A percentile compares a stretch with the other conserved stretches of the same genome.
phyloP scores from a whole-genome alignment of 1,140 invertebrate species.

The Musca domestica region DNA sequence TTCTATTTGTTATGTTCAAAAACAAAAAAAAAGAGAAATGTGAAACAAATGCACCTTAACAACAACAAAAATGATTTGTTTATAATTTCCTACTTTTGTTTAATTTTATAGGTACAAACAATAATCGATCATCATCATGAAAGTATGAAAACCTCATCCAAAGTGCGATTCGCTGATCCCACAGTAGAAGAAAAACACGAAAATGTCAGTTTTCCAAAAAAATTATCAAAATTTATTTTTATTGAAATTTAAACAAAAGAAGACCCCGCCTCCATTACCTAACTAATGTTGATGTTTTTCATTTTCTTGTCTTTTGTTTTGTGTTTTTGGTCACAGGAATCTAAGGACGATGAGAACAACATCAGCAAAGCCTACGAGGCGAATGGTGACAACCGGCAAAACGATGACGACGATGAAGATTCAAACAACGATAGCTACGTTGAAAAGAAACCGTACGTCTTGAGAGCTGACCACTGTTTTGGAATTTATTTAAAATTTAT shows the following conservation, averaged over 20 bases:
- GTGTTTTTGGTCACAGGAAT: conserved; percentile 32
- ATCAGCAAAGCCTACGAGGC: conserved; percentile 49
- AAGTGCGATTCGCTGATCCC: conserved; percentile 79
- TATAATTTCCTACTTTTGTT: conserved; percentile 29
- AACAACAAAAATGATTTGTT: no score
- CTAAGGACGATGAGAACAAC: conserved; percentile 36
- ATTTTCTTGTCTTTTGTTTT: conserved; percentile 17
- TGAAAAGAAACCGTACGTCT: conserved; percentile 54
- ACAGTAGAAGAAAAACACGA: conserved; percentile 27
- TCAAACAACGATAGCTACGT: conserved; percentile 54
- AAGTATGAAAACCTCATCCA: conserved; percentile 73
- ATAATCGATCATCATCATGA: conserved; percentile 87
- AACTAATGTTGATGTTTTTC: neutral
- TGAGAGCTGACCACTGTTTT: conserved; percentile 32
- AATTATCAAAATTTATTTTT: neutral
- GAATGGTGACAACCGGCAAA: conserved; percentile 41
- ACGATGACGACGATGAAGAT: conserved; percentile 54
- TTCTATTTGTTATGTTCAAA: no score
- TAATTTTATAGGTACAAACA: conserved; percentile 73
- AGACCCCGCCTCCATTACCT: conserved; percentile 25
- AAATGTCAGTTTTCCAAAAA: conserved; percentile 22
- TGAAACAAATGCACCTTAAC: no score
- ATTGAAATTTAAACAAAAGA: conserved; percentile 24
- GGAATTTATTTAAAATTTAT: neutral
- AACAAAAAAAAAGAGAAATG: no score